These are phyloP conservation scores for Novumbra hubbsi DNA, from an alignment of 2,797 vertebrate species.

Conservation along the genomic window DNA sequence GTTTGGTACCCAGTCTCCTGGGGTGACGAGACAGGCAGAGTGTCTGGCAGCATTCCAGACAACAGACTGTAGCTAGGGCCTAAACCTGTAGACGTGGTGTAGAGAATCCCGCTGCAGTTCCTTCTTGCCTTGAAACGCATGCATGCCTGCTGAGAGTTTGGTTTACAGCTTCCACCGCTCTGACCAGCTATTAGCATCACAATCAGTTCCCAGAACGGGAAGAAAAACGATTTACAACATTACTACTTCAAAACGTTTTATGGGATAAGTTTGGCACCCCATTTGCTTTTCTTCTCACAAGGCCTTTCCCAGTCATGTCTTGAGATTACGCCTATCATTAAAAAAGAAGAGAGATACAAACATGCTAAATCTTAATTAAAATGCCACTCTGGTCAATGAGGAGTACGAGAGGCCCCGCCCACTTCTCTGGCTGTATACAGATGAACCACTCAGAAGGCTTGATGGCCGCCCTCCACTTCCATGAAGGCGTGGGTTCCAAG, in stretches of 20 bases:
- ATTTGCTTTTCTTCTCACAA: background rate
- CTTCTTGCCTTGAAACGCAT: too few species aligned
- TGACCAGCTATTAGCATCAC: background rate
- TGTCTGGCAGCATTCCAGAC: conserved; percentile 22
- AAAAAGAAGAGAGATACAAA: background rate
- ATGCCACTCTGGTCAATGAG: too few species aligned
- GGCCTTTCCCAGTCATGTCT: background rate
- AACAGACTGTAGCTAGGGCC: background rate
- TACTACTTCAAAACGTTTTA: background rate
- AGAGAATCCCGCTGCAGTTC: background rate
- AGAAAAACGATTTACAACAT: background rate
- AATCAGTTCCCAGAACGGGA: background rate
- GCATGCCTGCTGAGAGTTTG: background rate
- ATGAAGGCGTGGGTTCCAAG: background rate
- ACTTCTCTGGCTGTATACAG: background rate
- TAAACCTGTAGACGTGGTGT: background rate
- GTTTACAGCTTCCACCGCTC: background rate
- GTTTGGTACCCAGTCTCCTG: background rate
- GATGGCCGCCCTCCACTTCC: background rate
- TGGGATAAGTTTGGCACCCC: background rate
- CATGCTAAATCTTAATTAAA: background rate
- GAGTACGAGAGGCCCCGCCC: background rate
- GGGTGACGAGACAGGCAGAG: background rate
- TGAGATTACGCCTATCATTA: background rate
- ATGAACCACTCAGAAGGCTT: background rate